Evolutionary conservation across 2,888 invertebrate species (phyloP), one percentile per base, ranked within the genome.

Genomic region (Apomyelois bistriatella): DNA sequence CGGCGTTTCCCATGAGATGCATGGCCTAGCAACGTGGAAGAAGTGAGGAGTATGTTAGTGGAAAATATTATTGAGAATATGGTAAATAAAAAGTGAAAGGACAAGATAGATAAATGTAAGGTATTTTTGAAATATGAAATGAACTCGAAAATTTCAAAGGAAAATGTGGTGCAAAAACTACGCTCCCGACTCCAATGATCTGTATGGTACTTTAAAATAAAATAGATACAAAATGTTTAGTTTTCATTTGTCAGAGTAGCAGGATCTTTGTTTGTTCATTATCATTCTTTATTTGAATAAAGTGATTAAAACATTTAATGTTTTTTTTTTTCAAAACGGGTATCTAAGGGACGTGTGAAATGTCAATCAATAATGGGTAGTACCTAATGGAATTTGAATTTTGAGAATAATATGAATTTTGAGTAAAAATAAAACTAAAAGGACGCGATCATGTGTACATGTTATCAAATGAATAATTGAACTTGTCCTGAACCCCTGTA

Each of bases 1-100:
- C 95, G 91, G 94, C 94, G 93, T 95, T 94, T 92, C 95, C 96
- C 96, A 96, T 95, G 83, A 95, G 95, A 93, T 95, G 96, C 96
- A 96, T 95, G 91, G 96, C 96, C 96, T 96, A 93, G 91, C 87
- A 77, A 70, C 67, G 74, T 76, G 74, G 77, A 72, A 83, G 76
- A 84, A 86, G 86, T 85, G 84, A 81, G 72, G 70, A 64, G 75
- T 63, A 72, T 77, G 82, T 88, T 85, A 88, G 85, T 85, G 83
- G 80, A 59, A 13, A 42, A 36, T 9, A 52, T 32, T 28, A n/a
- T 41, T 8, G 13, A 41, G 15, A 43, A n/a, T 37, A 41, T 4
- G 15, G 51, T 50, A 40, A 7, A 38, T 38, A 42, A 51, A 12
- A 52, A 85, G 84, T 85, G 81, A 79, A 59, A 54, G 53, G 47